These are phyloP conservation scores for Thunnus thynnus DNA, from an alignment of 2,113 vertebrate species.

Conservation along the genomic window DNA sequence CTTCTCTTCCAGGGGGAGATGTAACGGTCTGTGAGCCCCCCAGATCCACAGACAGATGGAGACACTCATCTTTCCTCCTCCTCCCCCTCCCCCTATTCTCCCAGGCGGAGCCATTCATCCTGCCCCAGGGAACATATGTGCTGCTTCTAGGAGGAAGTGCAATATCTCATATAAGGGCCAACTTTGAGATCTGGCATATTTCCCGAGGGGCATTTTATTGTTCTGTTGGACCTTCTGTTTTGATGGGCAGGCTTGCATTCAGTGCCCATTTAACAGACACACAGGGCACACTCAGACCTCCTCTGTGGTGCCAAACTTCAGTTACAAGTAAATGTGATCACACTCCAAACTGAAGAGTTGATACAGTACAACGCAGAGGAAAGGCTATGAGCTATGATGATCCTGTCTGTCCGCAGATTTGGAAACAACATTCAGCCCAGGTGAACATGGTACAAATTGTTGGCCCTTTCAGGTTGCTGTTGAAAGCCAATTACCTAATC, in stretches of 20 bases:
- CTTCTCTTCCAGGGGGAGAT: constrained; percentile 58
- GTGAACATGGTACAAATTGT: constrained; percentile 21
- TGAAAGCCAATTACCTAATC: constrained; percentile 62
- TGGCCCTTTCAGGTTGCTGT: constrained; percentile 34
- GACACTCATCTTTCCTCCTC: constrained; percentile 54
- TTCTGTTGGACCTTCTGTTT: constrained; percentile 62
- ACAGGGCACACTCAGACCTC: constrained; percentile 4
- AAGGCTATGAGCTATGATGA: not conserved
- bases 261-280: constrained; percentile 13
- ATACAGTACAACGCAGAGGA: constrained; percentile 10
- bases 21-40: constrained; percentile 67
- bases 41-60: constrained; percentile 81
- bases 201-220: constrained; percentile 68
- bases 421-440: constrained; percentile 25
- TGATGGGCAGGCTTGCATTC: constrained; percentile 54
- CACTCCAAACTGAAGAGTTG: constrained; percentile 19
- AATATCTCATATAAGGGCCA: constrained; percentile 67
- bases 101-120: constrained; percentile 67
- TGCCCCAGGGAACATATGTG: constrained; percentile 77
- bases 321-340: constrained; percentile 7
- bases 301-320: constrained; percentile 20
- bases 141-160: constrained; percentile 63
- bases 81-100: constrained; percentile 56
- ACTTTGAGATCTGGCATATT: constrained; percentile 63
- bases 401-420: constrained; percentile 15